A percentile compares a stretch with the other conserved stretches of the same genome.
phyloP scores from a whole-genome alignment of 2,888 invertebrate species.

The Epistrophe grossulariae region DNA sequence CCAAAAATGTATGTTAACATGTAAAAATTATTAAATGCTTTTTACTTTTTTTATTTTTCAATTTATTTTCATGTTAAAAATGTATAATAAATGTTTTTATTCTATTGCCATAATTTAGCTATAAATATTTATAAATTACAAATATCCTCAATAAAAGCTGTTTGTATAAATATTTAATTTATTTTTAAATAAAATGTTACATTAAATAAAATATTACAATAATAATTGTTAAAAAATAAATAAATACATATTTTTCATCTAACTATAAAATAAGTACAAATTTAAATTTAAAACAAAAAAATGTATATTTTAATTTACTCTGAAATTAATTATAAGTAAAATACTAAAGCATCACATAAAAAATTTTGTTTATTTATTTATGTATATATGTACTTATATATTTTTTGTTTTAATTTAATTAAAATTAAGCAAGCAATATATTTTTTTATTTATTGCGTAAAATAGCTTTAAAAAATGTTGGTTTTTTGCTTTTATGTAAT shows the following conservation, averaged over 20 bases:
- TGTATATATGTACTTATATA: not conserved
- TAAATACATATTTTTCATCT: not conserved
- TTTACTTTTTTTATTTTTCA: conserved; percentile 10
- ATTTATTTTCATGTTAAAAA: not conserved
- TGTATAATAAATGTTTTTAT: conserved; percentile 19
- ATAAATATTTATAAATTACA: conserved; percentile 45
- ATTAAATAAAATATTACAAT: conserved; percentile 23
- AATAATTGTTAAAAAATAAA: conserved; percentile 10
- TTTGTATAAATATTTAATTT: conserved; percentile 43
- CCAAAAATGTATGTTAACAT: conserved; percentile 48
- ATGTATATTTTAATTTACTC: not conserved
- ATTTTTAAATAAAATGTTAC: not conserved
- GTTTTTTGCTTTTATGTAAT: conserved; percentile 26
- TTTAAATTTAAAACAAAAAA: not conserved
- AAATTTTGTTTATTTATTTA: conserved; percentile 20
- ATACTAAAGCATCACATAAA: not conserved
- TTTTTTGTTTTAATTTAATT: not conserved
- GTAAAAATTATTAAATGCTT: conserved; percentile 63
- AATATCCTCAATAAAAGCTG: conserved; percentile 35
- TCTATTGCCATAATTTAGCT: conserved; percentile 54
- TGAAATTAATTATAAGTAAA: conserved; percentile 1
- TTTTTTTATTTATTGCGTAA: conserved; percentile 25
- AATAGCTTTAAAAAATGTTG: conserved; percentile 26
- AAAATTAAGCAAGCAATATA: conserved; percentile 47
- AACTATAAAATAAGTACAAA: conserved; percentile 20